Evolutionary conservation across 2,113 vertebrate genomes (phyloP), one percentile per base, ranked within the genome.

Genomic region (Connochaetes taurinus): DNA sequence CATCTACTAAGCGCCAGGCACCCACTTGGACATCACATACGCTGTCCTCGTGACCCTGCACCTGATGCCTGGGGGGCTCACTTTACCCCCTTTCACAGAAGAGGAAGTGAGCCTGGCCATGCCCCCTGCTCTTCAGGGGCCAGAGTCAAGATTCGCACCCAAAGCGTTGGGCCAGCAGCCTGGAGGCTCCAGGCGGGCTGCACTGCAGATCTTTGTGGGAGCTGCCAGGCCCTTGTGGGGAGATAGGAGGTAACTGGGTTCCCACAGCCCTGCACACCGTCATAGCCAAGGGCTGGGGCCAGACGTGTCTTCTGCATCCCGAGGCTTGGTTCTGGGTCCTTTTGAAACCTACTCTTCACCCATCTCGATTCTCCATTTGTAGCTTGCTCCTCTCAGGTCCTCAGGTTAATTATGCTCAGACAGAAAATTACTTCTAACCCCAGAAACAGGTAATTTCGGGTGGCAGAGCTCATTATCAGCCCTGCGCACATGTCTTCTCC

Each of bases 31-130:
- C n/a, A 11, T 3, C 71, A 17, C 60, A 3, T 6, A 2, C 25
- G 1, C 25, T 0, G 47, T 16, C 53, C 50, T 1, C 0, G 0
- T 6, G 33, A 29, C 45, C 13, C 15, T 19, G 7, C 1, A 0
- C 45, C 67, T 8, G 21, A 3, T 0, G 0, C 52, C 53, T 2
- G 0, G 3, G 1, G 14, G 31, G 36, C 21, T 13, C 25, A 19
- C 16, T 25, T 17, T 7, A 31, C 23, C n/a, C 50, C 21, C 29
- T 71, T 27, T 21, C 17, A 6, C 2, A 13, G 11, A 25, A 25
- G 43, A 60, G 52, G n/a, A 67, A 16, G 21, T 0, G 27, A 89
- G n/a, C 31, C 31, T 3, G 2, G n/a, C 5, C 47, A 12, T 0
- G 1, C 13, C 50, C 4, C 78, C 60, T 2, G 13, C 55, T 80